phyloP scores from a whole-genome alignment of 2,797 vertebrate species.

The Pachyuromys duprasi region DNA sequence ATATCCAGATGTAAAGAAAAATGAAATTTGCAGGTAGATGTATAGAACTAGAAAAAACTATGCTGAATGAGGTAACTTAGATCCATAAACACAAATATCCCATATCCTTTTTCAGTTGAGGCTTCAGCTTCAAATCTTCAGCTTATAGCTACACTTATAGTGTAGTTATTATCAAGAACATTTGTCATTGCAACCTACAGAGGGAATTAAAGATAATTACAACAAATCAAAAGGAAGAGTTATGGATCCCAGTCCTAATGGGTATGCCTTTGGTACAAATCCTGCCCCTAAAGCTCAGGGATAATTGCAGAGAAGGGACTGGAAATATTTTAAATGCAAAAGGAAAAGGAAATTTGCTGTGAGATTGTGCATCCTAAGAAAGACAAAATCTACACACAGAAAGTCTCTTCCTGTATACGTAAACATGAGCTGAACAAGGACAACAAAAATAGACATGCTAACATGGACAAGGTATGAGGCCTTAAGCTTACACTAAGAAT shows the following conservation, averaged over 20 bases:
- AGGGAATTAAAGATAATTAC: background rate
- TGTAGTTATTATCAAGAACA: background rate
- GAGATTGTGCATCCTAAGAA: background rate
- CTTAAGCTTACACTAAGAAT: background rate
- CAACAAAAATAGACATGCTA: too few relatives aligned
- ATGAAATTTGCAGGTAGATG: background rate
- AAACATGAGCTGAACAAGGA: background rate
- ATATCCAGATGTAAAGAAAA: background rate
- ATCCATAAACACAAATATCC: background rate
- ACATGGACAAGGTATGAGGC: background rate
- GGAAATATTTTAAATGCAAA: background rate
- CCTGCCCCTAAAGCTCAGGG: background rate
- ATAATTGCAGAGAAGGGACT: background rate
- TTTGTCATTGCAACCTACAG: too few relatives aligned
- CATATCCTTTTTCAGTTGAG: background rate
- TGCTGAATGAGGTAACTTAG: background rate
- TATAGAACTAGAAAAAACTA: background rate
- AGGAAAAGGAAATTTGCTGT: background rate
- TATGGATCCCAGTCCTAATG: background rate
- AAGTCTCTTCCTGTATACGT: background rate
- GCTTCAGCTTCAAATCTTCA: background rate
- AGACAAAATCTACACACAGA: background rate
- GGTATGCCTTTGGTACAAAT: background rate
- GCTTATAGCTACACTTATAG: too few relatives aligned
- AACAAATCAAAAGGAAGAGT: background rate